Evolutionary conservation across 2,113 vertebrate species (phyloP), one percentile per base, ranked within the genome.

Genomic region (Stomatorhinus ivindoensis): DNA sequence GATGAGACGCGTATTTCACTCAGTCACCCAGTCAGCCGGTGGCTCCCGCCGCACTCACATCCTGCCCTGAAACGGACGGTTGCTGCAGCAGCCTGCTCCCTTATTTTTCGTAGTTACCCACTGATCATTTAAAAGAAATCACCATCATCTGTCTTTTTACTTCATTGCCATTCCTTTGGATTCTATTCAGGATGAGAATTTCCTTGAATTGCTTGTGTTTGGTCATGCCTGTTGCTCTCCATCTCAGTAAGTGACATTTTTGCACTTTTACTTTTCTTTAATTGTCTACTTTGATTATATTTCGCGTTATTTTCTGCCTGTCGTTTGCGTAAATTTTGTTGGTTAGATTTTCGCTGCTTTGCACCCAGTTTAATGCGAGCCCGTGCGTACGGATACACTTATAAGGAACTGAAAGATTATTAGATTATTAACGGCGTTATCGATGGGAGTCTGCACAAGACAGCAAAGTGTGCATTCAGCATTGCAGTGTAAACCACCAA

Each of bases 201-300:
- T 88, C 93, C 89, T 82, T 93, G 89, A 93, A 92, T 92, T 94
- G 92, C 19, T 93, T 92, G 61, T 95, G 94, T 85, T 89, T 95
- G 90, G 82, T 96, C 89, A 8, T 96, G 95, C 95, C 95, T 95
- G 95, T 96, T 96, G 95, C 95, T 93, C 92, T 96, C 88, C 92
- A 95, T 39, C 93, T 96, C 87, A 92, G 96, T 96, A 89, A 96
- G 96, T 96, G 90, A n/a, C 35, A 35, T 21, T 50, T 73, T 31
- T 46, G n/a, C 61, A 88, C 55, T 42, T 92, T 80, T 1, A 19
- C 39, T 89, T 46, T 7, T 88, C 47, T 3, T 80, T 80, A 11
- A 9, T 83, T 61, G 11, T 80, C 19, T 46, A 39, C 53, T 24
- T 13, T 58, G 48, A 53, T 48, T 31, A 24, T 55, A 51, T 51